Conservation (phyloP, 2,113 vertebrate genomes). For the Ptyas mucosa region DNA sequence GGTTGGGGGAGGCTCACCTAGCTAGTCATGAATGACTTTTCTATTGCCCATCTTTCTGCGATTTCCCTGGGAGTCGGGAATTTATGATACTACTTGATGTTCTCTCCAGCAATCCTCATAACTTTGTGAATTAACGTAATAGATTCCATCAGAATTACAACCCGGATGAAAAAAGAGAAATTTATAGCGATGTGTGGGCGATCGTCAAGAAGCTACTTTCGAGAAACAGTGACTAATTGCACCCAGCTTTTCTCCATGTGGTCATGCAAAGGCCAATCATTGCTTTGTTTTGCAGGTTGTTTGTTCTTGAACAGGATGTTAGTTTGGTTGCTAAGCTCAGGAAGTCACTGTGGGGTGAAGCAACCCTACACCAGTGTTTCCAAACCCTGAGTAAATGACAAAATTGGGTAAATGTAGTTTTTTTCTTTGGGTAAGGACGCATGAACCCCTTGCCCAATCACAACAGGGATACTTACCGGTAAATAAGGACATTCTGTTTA, state of each 20-base stretch:
- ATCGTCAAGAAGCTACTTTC: background rate
- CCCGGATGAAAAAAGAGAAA: background rate
- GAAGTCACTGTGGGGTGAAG: background rate
- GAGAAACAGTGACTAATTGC: constrained; percentile 16
- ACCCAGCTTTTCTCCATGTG: background rate
- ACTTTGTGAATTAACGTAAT: background rate
- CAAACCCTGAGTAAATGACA: background rate
- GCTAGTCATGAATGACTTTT: background rate
- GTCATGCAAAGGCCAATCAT: background rate
- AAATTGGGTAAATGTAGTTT: background rate
- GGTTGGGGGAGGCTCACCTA: background rate
- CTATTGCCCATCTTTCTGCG: background rate
- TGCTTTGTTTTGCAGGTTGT: background rate
- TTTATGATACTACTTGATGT: background rate
- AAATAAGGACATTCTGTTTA: background rate
- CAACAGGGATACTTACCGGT: background rate
- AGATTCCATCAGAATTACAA: background rate
- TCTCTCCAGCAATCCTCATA: rapidly evolving
- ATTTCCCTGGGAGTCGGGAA: background rate
- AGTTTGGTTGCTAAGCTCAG: background rate
- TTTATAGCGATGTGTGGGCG: background rate
- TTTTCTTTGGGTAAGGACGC: background rate
- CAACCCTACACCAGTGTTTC: no score
- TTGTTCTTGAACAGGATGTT: background rate
- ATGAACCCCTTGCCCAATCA: background rate